Conservation (phyloP, 2,113 vertebrate genomes). For the Phrynosoma blainvillii region DNA sequence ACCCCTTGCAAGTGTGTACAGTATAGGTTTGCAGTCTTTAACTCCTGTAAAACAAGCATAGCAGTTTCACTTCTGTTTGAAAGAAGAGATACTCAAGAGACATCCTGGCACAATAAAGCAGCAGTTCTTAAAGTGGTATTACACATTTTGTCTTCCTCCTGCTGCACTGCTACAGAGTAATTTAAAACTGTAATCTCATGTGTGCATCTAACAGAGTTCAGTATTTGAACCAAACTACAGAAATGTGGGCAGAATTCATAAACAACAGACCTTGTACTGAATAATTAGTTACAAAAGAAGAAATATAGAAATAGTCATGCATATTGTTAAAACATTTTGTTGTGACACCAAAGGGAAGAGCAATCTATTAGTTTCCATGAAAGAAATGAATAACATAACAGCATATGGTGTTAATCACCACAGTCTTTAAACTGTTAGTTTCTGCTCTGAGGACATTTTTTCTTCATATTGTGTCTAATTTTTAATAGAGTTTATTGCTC, state of each 20-base stretch:
- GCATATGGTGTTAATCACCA: conserved; percentile 77
- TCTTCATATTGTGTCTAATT: conserved; percentile 75
- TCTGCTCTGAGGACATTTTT: conserved; percentile 72
- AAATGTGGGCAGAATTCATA: neutral
- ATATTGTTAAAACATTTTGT: conserved; percentile 64
- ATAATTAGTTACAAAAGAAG: conserved; percentile 42
- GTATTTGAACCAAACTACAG: no score
- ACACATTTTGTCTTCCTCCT: neutral
- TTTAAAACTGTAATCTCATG: no score
- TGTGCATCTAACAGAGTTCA: no score
- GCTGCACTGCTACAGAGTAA: no score
- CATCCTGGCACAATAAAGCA: neutral
- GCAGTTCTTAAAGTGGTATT: neutral
- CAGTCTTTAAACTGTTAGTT: conserved; percentile 71
- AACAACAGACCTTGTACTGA: conserved; percentile 32
- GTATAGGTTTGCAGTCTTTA: neutral
- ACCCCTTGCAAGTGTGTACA: neutral
- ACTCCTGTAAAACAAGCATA: neutral
- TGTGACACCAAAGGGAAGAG: conserved; percentile 63
- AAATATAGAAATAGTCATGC: conserved; percentile 16
- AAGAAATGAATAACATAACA: conserved; percentile 76
- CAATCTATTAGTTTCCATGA: conserved; percentile 69
- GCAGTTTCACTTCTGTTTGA: neutral
- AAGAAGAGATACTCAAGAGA: neutral
- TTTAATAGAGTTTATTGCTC: conserved; percentile 74